These are phyloP conservation scores for Melinaea marsaeus DNA, from an alignment of 2,888 invertebrate species.

Conservation along the genomic window DNA sequence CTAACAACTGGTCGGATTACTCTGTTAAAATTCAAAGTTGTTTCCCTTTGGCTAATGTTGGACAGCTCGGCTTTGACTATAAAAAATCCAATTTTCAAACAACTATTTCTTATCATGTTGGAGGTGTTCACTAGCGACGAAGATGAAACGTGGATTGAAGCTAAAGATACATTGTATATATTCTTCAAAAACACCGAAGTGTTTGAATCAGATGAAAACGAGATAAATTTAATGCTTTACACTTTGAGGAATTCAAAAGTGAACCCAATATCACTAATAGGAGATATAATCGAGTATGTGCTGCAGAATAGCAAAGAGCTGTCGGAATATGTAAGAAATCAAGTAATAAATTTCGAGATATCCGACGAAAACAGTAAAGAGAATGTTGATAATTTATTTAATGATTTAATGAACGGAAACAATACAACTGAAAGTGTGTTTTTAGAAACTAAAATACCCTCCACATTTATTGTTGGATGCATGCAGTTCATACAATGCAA, in stretches of 20 bases:
- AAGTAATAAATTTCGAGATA: constrained; percentile 60
- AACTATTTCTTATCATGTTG: constrained; percentile 76
- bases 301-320: constrained; percentile 54
- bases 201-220: constrained; percentile 80
- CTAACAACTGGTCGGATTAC: constrained; percentile 47
- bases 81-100: constrained; percentile 72
- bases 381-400: constrained; percentile 56
- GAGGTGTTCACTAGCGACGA: constrained; percentile 70
- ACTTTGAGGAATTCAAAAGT: constrained; percentile 59
- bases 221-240: constrained; percentile 83
- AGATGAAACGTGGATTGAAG: constrained; percentile 66
- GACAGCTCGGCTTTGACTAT: constrained; percentile 75
- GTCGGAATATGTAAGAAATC: constrained; percentile 53
- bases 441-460: constrained; percentile 62
- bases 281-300: constrained; percentile 60
- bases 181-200: constrained; percentile 80
- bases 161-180: constrained; percentile 72
- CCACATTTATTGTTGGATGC: constrained; percentile 65
- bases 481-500: constrained; percentile 57
- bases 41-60: constrained; percentile 64
- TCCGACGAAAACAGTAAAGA: constrained; percentile 52
- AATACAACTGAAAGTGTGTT: constrained; percentile 54
- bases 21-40: constrained; percentile 67
- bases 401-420: constrained; percentile 59
- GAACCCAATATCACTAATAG: constrained; percentile 52